Percentiles rank a stretch among this genome's conserved stretches.
Conservation (phyloP, 2,797 vertebrate genomes). For the Phoebastria nigripes region DNA sequence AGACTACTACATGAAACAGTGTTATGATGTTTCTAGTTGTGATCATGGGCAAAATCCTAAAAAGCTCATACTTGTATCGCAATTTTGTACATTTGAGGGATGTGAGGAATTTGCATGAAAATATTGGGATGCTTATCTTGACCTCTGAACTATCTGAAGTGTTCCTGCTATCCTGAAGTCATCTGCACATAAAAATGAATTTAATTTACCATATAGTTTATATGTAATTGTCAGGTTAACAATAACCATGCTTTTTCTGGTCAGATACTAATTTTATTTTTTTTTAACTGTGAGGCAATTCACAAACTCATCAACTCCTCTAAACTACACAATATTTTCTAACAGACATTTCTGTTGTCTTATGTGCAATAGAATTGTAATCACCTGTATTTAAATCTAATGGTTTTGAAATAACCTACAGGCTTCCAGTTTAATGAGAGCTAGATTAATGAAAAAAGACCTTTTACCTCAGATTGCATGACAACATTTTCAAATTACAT, state of each 20-base stretch:
- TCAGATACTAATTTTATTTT: constrained; percentile 73
- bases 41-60: not conserved
- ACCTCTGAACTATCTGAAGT: not conserved
- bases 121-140: not conserved
- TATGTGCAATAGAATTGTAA: constrained; percentile 80
- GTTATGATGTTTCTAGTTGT: not conserved
- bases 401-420: constrained; percentile 91
- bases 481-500: constrained; percentile 98
- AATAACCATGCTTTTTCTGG: not conserved
- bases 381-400: constrained; percentile 94
- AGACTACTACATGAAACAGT: not conserved
- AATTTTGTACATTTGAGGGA: not conserved
- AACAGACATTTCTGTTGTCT: constrained; percentile 85
- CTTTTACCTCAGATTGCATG: constrained; percentile 86
- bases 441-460: constrained; percentile 90
- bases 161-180: not conserved
- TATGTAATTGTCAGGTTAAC: not conserved
- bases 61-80: not conserved
- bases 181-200: not conserved
- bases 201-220: not conserved
- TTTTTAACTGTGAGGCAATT: constrained; percentile 71
- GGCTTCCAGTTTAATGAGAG: constrained; percentile 89
- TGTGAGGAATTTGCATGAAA: not conserved
- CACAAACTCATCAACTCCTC: constrained; percentile 77
- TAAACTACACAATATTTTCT: constrained; percentile 74